Conservation (phyloP, 2,113 vertebrate species). For the Rhinogobius similis region DNA sequence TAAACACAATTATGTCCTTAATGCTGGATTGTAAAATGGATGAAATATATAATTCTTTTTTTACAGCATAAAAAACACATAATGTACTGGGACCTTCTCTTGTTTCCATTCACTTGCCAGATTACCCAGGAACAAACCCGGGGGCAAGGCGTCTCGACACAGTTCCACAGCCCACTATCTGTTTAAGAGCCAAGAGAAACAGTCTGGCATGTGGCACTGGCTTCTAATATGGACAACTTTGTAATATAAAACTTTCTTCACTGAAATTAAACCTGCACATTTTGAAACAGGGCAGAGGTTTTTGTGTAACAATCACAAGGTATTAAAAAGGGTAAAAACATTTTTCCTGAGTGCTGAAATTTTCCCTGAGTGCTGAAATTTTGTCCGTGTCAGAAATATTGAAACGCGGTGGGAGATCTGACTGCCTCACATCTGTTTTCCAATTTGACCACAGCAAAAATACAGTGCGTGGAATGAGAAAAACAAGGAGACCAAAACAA, state of each 20-base stretch:
- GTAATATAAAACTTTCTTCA: neutral
- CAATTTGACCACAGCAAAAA: neutral
- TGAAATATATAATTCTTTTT: neutral
- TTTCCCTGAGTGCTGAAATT: neutral
- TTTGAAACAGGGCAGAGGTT: neutral
- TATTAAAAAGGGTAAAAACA: neutral
- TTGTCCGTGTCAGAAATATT: slow-evolving; percentile 8
- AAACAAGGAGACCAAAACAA: slow-evolving; percentile 31
- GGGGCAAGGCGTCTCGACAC: slow-evolving; percentile 40
- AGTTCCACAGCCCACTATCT: slow-evolving; percentile 55
- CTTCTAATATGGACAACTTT: neutral
- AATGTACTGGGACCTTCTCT: neutral
- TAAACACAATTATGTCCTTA: neutral
- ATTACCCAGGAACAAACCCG: slow-evolving; percentile 39
- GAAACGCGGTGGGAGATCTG: slow-evolving; percentile 14
- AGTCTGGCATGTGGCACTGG: slow-evolving; percentile 53
- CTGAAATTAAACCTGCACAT: neutral
- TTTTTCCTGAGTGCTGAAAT: too few species aligned
- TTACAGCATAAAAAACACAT: neutral
- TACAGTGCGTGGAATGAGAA: slow-evolving; percentile 9
- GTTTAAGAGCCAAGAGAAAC: slow-evolving; percentile 68
- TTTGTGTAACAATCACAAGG: neutral
- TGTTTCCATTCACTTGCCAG: slow-evolving; percentile 12
- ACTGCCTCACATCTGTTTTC: slow-evolving; percentile 7
- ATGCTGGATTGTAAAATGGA: neutral